Evolutionary conservation across 2,888 invertebrate genomes (phyloP), one percentile per base, ranked within the genome.

Genomic region (Yponomeuta sedellus): DNA sequence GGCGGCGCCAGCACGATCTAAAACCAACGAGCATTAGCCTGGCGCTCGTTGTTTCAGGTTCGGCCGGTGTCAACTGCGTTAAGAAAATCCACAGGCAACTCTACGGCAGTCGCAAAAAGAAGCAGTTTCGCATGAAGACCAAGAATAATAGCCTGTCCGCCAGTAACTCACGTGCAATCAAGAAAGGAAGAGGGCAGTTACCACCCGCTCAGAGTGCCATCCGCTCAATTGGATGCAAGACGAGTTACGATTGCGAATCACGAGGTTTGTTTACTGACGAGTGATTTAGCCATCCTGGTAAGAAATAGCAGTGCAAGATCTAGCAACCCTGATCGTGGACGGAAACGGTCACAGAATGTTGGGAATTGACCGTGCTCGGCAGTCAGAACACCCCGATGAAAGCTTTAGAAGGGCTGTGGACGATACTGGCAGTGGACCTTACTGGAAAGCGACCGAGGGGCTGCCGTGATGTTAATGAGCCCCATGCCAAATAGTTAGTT

Each of bases 121-220:
- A 16, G 3, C 44, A 52, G 10, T 52, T 52, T 52, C 44, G 44
- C 16, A 16, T 52, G 44, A 12, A 2, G 16, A 12, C 16, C 12
- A 16, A 16, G 16, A 52, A 52, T 52, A 52, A 52, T 52, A 52
- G 44, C 44, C 2, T 59, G 62, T 39, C 62, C n/a, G 40, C 34
- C 62, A 39, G 62, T 62, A 62, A 62, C 62, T 64, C 52, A 20
- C 52, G 64, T 56, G 28, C 52, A 20, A 64, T 20, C 64, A 56
- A 67, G 67, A 68, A 70, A 72, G 77, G 77, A 77, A 74, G 65
- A 65, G 39, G 64, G 61, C 69, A 70, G 71, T 76, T 77, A 76
- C 67, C 65, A 40, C 62, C 64, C 68, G 70, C 70, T 16, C 44
- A 3, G 5, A 16, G 3, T 52, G 44, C 44, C 44, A 52, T 52